Percentiles rank a stretch among this genome's conserved stretches.
phyloP scores from a whole-genome alignment of 2,113 vertebrate genomes.

The Limnothrissa miodon region DNA sequence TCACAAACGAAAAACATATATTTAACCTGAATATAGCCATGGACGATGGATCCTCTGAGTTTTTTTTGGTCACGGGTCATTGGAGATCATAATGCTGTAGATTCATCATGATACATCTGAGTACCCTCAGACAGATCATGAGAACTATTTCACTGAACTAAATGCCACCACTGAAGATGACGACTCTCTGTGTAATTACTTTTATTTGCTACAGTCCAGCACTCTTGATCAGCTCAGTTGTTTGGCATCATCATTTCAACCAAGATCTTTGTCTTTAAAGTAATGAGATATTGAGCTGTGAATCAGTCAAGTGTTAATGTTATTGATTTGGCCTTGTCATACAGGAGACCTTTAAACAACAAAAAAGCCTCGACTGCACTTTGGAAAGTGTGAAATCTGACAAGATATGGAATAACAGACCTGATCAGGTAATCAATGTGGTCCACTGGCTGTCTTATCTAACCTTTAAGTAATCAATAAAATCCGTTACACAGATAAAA shows the following conservation, averaged over 20 bases:
- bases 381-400: constrained; percentile 1
- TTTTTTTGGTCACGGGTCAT: background rate
- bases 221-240: background rate
- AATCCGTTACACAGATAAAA: background rate
- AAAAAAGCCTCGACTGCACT: background rate
- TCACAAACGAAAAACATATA: background rate
- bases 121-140: background rate
- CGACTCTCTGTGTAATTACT: background rate
- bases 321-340: background rate
- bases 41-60: background rate
- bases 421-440: background rate
- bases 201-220: background rate
- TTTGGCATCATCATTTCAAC: constrained; percentile 1
- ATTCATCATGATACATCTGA: background rate
- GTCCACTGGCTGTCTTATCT: background rate
- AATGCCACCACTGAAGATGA: background rate
- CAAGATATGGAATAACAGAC: background rate
- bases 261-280: background rate
- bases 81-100: background rate
- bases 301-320: constrained; percentile 9
- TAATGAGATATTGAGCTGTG: constrained; percentile 13
- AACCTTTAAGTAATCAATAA: background rate
- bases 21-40: background rate
- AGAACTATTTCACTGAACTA: background rate
- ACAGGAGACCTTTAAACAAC: constrained; percentile 13